phyloP scores from a whole-genome alignment of 2,113 vertebrate genomes.

The Excalfactoria chinensis region DNA sequence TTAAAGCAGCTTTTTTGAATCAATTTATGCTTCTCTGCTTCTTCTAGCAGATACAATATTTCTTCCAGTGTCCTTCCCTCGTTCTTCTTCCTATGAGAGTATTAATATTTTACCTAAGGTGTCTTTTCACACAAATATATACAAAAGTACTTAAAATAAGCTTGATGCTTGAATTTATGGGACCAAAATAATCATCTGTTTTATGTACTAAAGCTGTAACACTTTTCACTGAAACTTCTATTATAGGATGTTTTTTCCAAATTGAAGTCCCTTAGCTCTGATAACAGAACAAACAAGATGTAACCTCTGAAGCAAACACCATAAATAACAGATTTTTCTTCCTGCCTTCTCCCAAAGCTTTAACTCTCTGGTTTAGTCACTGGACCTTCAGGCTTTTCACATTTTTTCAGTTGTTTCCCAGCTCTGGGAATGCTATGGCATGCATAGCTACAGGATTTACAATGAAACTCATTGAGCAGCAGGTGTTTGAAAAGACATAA shows the following conservation, averaged over 20 bases:
- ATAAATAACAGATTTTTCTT: neutral
- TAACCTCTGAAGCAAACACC: neutral
- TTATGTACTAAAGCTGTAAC: neutral
- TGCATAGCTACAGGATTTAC: rapidly evolving
- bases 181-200: neutral
- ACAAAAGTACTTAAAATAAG: neutral
- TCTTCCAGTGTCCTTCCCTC: neutral
- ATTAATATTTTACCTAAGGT: neutral
- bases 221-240: neutral
- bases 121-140: neutral
- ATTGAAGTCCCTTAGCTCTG: neutral
- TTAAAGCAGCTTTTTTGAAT: neutral
- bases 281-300: neutral
- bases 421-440: neutral
- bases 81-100: neutral
- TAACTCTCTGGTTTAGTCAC: neutral
- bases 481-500: neutral
- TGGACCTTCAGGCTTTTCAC: neutral
- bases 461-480: neutral
- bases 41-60: neutral
- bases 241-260: neutral
- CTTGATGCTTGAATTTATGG: neutral
- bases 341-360: neutral
- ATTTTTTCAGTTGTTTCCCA: neutral
- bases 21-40: neutral